Evolutionary conservation across 2,888 invertebrate genomes (phyloP), one percentile per base, ranked within the genome.

Genomic region (Xestia c-nigrum): DNA sequence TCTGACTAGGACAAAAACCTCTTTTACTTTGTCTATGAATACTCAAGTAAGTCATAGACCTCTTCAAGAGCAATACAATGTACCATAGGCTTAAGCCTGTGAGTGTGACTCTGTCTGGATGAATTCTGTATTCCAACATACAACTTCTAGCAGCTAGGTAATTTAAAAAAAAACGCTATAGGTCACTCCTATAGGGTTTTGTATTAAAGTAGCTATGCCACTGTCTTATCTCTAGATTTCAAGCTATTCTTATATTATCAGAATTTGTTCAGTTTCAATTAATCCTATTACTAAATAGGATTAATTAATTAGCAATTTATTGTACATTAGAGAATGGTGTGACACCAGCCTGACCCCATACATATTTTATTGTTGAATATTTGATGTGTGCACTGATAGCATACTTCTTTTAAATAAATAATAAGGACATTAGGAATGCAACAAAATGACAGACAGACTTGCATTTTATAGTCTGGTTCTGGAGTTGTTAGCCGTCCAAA

Each of bases 1-100:
- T 70, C 21, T 40, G 70, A 10, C 52, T 69, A n/a, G 16, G 46
- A 63, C 78, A 55, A 70, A 69, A 77, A 69, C 69, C 57, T 47
- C 52, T 70, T 63, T 63, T 68, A 46, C 31, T 61, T 24, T 77
- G n/a, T 40, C 31, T 63, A 63, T 77, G 38, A 69, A 77, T 52
- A 43, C n/a, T 76, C 12, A 43, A 31, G 24, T 61, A 31, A 19
- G 46, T 66, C 75, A 57, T 24, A 43, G 50, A 61, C 77, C 69
- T 76, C 43, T 50, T 46, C 1, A 12, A 76, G 31, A 19, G n/a
- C 1, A 6, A 38, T 19, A 14, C 43, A 61, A 16, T 63, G 14
- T 38, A 50, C 19, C 31, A 43, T 24, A 72, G 19, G n/a, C 10
- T 31, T 46, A 5, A 31, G 10, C n/a, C n/a, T 19, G 19, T 59